Evolutionary conservation across 2,888 invertebrate genomes (phyloP), one percentile per base, ranked within the genome.

Genomic region (Apotomis turbidana): DNA sequence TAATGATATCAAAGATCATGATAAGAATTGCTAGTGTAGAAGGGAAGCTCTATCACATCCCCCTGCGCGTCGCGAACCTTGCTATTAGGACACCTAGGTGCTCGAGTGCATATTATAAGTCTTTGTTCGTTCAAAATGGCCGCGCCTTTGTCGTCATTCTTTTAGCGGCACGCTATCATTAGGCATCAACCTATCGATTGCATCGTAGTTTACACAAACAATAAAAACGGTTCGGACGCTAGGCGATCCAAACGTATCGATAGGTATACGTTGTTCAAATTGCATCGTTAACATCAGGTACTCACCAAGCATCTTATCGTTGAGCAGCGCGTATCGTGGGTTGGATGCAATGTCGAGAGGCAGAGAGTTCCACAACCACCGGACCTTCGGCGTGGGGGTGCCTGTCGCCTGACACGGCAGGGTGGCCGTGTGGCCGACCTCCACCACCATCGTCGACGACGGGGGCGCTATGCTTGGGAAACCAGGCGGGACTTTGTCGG

Each of bases 351-450:
- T 96, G 87, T 98, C 97, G 80, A 98, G 95, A 70, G 98, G 99
- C 83, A 98, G 94, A 87, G 97, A 96, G 93, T 99, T 98, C 89
- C 98, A 97, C 78, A 99, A 95, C 99, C 99, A 99, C 78, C 97
- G 96, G 81, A 99, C 97, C 81, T 95, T 95, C 5, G 97, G 96
- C 49, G 96, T 91, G 4, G 98, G 98, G 83, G 94, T 96, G 68
- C 99, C 99, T 58, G 95, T 95, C 52, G 98, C 99, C 75, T 96
- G 95, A 91, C 99, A 99, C 58, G 96, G 96, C 82, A 99, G 95
- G 38, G 97, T 95, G 12, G 98, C 97, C 59, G 96, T 97, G 90
- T 98, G 97, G 15, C 98, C 98, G 78, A 98, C 98, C 93, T 99
- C 99, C 67, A 99, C 99, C 68, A 98, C 99, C 94, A 98, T 97